A percentile compares a stretch with the other conserved stretches of the same genome.
Conservation (phyloP, 2,113 vertebrate species). For the cattle (Bos taurus) region DNA sequence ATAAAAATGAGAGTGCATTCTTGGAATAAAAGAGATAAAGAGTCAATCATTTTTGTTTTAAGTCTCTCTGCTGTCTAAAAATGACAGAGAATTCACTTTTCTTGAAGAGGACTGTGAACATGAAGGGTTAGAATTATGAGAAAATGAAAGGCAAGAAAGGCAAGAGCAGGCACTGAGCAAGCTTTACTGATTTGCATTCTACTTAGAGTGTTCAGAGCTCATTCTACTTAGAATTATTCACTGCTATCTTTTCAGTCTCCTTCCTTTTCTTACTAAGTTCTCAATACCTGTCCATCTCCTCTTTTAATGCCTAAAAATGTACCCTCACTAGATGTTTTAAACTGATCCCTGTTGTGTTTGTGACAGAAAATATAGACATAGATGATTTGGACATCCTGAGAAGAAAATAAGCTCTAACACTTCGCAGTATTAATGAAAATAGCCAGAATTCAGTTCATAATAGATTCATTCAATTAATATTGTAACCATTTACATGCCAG, state of each 20-base stretch:
- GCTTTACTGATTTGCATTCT: background rate
- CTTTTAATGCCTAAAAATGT: background rate
- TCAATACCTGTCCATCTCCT: background rate
- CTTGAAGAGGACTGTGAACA: background rate
- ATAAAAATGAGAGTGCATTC: background rate
- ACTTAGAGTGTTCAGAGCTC: background rate
- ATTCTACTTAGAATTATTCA: background rate
- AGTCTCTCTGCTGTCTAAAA: background rate
- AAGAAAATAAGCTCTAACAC: background rate
- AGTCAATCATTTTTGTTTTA: slow-evolving; percentile 48
- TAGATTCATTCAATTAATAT: background rate
- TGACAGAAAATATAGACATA: background rate
- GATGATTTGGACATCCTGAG: background rate
- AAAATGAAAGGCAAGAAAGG: background rate
- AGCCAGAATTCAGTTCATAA: background rate
- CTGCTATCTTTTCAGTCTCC: background rate
- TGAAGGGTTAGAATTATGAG: background rate
- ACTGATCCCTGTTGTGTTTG: background rate
- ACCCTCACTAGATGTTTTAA: background rate
- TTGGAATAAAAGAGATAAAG: background rate
- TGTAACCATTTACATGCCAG: too few species aligned
- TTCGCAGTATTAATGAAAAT: background rate
- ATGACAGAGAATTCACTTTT: background rate
- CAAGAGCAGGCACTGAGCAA: background rate
- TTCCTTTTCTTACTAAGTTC: background rate